Percentiles rank a stretch among this genome's conserved stretches.
phyloP scores from a whole-genome alignment of 1,140 invertebrate species.

The Drosophila mojavensis region DNA sequence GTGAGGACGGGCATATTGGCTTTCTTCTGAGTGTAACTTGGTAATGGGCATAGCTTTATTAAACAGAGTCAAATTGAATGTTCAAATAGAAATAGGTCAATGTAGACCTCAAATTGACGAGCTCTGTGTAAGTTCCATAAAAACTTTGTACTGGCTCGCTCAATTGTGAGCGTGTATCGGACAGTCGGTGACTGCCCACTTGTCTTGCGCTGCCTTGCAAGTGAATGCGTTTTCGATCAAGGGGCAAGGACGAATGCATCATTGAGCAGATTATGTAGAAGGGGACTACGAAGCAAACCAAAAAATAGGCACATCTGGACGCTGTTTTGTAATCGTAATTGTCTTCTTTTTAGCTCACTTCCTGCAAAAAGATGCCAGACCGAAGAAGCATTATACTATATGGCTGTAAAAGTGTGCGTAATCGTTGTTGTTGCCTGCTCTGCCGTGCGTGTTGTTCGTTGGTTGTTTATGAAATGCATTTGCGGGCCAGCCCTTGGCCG shows the following conservation, averaged over 20 bases:
- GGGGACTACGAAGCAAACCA: background rate
- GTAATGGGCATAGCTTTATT: too few species aligned
- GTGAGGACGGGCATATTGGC: too few species aligned
- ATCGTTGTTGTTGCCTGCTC: background rate
- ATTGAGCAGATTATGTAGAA: background rate
- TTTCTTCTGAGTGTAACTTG: too few species aligned
- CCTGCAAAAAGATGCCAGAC: constrained; percentile 12
- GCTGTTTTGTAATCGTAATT: background rate
- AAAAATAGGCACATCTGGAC: constrained; percentile 19
- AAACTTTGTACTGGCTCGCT: too few species aligned
- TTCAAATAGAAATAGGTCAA: too few species aligned
- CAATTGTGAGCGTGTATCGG: too few species aligned
- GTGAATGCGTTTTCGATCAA: background rate
- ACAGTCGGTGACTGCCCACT: background rate
- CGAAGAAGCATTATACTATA: background rate
- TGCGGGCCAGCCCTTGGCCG: constrained; percentile 36
- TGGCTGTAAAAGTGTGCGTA: constrained; percentile 30
- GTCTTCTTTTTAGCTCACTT: constrained; percentile 27
- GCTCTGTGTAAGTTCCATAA: too few species aligned
- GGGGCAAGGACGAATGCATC: constrained; percentile 8
- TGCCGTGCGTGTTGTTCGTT: background rate
- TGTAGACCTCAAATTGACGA: too few species aligned
- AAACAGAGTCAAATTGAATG: too few species aligned
- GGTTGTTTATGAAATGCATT: constrained; percentile 77
- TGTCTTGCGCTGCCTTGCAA: background rate